Percentiles rank a stretch among this genome's conserved stretches.
These are phyloP conservation scores for Pygmarrhopalites habei DNA, from an alignment of 1,140 invertebrate species.

Conservation along the genomic window DNA sequence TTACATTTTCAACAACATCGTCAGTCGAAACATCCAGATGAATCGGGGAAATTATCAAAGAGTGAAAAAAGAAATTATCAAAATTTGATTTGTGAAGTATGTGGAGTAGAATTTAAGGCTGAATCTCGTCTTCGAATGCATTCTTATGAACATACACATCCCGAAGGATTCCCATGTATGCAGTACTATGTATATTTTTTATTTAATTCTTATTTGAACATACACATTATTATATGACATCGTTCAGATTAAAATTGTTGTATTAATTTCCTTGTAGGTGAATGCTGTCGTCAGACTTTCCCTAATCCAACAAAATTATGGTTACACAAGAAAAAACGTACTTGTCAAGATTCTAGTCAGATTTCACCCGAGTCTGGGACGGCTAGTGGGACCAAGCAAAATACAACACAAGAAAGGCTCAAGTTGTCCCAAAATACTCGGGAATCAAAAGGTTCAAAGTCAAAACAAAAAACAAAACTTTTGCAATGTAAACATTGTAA, in stretches of 20 bases:
- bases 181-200: no score
- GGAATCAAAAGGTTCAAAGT: not conserved
- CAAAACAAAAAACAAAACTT: not conserved
- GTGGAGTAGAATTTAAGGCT: not conserved
- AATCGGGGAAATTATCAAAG: no score
- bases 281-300: not conserved
- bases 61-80: not conserved
- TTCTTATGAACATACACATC: constrained; percentile 2
- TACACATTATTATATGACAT: no score
- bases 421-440: not conserved
- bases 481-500: not conserved
- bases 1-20: no score
- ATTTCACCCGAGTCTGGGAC: not conserved
- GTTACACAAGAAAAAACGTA: not conserved
- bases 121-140: not conserved
- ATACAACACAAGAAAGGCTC: not conserved
- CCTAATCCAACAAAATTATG: not conserved
- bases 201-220: no score
- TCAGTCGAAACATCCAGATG: no score
- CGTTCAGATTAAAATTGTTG: no score
- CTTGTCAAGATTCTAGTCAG: not conserved
- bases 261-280: no score
- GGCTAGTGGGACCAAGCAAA: not conserved
- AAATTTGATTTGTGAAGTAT: not conserved
- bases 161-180: not conserved